Conservation (phyloP, 2,888 invertebrate species). For the Macrophya alboannulata region DNA sequence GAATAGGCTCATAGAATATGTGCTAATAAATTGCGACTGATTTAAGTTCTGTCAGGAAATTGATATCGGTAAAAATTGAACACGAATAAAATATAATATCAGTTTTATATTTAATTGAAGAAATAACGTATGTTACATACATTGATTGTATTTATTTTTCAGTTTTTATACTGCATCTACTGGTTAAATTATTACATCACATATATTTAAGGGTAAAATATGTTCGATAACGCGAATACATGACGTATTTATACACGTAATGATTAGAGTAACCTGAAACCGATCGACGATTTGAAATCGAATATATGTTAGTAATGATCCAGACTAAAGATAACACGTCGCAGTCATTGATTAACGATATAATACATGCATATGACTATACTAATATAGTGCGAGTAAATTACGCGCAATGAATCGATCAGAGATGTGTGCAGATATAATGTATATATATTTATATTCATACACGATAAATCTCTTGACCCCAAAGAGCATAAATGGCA, state of each 20-base stretch:
- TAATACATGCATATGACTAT: not conserved
- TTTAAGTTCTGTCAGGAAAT: not conserved
- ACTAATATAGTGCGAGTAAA: not conserved
- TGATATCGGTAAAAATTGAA: not conserved
- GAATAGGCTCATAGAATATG: not conserved
- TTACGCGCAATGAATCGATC: slow-evolving; percentile 4
- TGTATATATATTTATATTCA: not conserved
- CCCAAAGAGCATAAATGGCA: slow-evolving; percentile 15
- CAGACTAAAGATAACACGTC: slow-evolving; percentile 14
- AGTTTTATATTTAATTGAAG: not conserved
- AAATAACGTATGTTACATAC: not conserved
- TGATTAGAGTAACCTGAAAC: not conserved
- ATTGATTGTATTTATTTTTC: not conserved
- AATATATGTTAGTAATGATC: not conserved
- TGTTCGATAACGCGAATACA: not conserved
- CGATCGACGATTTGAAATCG: not conserved
- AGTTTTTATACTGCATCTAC: not conserved
- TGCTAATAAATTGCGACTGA: not conserved
- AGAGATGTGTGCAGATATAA: not conserved
- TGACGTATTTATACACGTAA: not conserved
- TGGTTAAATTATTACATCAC: not conserved
- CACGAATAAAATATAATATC: not conserved
- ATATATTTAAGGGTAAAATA: not conserved
- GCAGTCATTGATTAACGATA: slow-evolving; percentile 21
- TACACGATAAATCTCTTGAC: slow-evolving; percentile 36